Evolutionary conservation across 2,888 invertebrate genomes (phyloP).

Genomic region (Ceriagrion tenellum): DNA sequence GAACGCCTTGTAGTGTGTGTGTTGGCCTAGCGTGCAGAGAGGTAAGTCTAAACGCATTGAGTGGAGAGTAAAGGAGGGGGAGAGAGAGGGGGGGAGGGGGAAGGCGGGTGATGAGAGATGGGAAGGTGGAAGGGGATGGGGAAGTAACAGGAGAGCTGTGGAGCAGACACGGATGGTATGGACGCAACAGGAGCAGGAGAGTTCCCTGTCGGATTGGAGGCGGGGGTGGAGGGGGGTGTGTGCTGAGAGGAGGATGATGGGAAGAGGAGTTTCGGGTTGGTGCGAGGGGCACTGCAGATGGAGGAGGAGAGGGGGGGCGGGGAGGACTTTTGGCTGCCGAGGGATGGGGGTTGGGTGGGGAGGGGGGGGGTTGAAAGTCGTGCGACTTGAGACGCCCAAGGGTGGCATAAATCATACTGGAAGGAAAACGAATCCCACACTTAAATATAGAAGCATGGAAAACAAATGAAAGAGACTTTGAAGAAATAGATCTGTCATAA

Average conservation of each 20-base stretch:
- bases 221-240: background rate
- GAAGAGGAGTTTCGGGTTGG: too few species aligned
- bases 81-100: background rate
- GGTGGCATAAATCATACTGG: slow-evolving; percentile 61
- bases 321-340: too few species aligned
- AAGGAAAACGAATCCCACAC: slow-evolving; percentile 55
- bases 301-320: background rate
- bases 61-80: background rate
- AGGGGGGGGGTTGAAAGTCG: background rate
- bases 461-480: slow-evolving; percentile 54
- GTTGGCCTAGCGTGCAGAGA: too few species aligned
- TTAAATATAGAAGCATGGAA: slow-evolving; percentile 60
- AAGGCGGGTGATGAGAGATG: background rate
- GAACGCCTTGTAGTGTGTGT: too few species aligned
- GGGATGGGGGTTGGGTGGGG: background rate
- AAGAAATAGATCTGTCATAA: slow-evolving; percentile 62
- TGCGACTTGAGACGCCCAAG: background rate
- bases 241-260: too few species aligned
- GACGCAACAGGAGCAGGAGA: background rate
- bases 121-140: background rate
- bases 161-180: background rate
- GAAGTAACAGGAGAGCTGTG: background rate
- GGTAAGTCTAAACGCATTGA: too few species aligned
- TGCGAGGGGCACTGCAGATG: too few species aligned
- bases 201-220: background rate